Evolutionary conservation across 2,888 invertebrate genomes (phyloP).

Genomic region (Callosobruchus maculatus): DNA sequence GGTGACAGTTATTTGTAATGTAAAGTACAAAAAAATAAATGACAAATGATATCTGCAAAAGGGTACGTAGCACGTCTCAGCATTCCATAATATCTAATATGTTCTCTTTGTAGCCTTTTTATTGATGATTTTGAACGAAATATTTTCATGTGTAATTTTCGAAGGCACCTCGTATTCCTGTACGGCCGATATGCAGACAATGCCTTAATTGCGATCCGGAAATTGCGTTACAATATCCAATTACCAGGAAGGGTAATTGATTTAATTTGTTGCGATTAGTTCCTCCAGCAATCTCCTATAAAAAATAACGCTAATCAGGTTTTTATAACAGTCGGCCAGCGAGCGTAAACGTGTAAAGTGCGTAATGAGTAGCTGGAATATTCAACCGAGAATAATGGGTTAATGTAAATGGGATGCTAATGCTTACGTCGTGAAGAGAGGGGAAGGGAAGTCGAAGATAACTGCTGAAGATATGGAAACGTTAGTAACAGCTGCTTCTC

Average conservation of each 20-base stretch:
- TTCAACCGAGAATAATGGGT: not conserved
- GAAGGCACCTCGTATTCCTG: not conserved
- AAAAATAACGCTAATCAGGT: not conserved
- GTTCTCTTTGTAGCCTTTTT: too few relatives aligned
- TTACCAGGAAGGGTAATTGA: conserved; percentile 1
- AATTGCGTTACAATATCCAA: conserved; percentile 7
- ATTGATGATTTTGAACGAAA: too few relatives aligned
- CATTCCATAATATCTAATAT: too few relatives aligned
- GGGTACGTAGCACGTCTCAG: too few relatives aligned
- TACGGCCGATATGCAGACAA: not conserved
- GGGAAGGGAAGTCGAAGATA: not conserved
- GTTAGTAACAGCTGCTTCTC: not conserved
- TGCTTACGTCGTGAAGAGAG: not conserved
- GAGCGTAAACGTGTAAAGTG: not conserved
- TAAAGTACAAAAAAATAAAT: too few relatives aligned
- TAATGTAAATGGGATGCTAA: not conserved
- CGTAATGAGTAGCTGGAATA: not conserved
- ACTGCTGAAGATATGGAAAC: not conserved
- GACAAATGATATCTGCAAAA: too few relatives aligned
- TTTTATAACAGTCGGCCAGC: not conserved
- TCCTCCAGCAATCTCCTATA: not conserved
- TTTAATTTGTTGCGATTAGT: not conserved
- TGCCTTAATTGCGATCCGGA: conserved; percentile 1
- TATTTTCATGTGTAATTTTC: not conserved
- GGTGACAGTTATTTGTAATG: too few relatives aligned